Evolutionary conservation across 2,113 vertebrate genomes (phyloP), one percentile per base, ranked within the genome.

Genomic region (Promerops cafer): DNA sequence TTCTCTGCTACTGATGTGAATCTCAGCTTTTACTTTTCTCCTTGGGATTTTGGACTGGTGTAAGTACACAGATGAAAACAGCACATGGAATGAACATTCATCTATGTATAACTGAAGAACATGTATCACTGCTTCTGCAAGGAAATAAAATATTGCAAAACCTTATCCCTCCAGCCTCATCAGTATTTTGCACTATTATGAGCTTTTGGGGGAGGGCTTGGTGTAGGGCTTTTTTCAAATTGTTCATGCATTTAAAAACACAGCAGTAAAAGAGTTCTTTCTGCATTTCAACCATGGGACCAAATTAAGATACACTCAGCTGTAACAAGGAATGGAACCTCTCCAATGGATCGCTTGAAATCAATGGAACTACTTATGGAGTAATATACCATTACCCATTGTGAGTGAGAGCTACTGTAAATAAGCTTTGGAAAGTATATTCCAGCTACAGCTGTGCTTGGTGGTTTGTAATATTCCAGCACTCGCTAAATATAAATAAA

Each of bases 1-100:
- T 40, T 95, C 88, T 78, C 75, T 86, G 93, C 96, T 94, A 92
- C 92, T 90, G 79, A 97, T 75, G 90, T 33, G 92, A 92, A 81
- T 88, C 92, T 96, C 87, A 79, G 64, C 65, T 82, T 95, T 72
- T 92, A 26, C 83, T 89, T 89, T 89, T 71, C 90, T 93, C 71
- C 63, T 78, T 74, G 76, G 77, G 84, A 81, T 66, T 92, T 52
- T 11, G 14, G 44, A 44, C 9, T 5, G 4, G n/a, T 83, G 74
- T 88, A 81, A 93, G 49, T 10, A 75, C 16, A 33, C 76, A 92
- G 76, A 68, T 78, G 68, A 68, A 90, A 94, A 50, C 49, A 91
- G 75, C 88, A 80, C 66, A 31, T 15, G 75, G 78, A 82, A 61
- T 11, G 57, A 47, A 81, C 49, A 76, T 53, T 57, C 83, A 68